These are phyloP conservation scores for Cuniculus paca DNA, from an alignment of 2,797 vertebrate species.

Conservation along the genomic window DNA sequence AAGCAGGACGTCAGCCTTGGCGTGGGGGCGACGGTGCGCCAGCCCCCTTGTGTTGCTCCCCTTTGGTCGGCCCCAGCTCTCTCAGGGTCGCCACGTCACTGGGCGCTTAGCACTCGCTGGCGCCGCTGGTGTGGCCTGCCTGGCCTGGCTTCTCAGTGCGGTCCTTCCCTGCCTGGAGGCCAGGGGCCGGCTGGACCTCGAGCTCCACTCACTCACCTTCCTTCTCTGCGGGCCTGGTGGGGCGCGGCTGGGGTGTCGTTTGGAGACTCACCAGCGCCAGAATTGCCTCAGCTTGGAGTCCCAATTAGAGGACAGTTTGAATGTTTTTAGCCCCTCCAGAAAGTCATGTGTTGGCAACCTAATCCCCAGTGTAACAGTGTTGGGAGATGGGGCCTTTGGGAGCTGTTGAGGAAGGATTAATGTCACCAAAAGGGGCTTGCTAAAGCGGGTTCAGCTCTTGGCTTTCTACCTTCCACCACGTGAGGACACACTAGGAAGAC, in stretches of 20 bases:
- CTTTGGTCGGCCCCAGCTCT: conserved; percentile 96
- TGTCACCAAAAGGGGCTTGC: not conserved
- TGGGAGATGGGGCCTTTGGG: not conserved
- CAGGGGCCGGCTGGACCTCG: no score
- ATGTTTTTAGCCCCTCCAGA: not conserved
- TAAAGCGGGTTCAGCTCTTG: not conserved
- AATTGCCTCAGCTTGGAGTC: not conserved
- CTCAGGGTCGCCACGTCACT: conserved; percentile 97
- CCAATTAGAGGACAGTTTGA: not conserved
- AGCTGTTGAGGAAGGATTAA: not conserved
- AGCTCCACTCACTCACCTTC: not conserved
- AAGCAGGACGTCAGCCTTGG: conserved; percentile 62
- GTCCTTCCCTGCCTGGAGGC: not conserved
- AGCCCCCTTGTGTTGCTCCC: conserved; percentile 95
- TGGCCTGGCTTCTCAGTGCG: not conserved
- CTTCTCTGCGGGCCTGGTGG: not conserved
- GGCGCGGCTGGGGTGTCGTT: not conserved
- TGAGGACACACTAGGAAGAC: not conserved
- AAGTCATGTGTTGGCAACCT: not conserved
- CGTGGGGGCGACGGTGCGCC: not conserved
- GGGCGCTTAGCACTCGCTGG: conserved; percentile 89
- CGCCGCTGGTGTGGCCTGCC: no score
- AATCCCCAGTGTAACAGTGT: not conserved
- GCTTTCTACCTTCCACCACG: not conserved
- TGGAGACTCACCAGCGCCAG: no score